Evolutionary conservation across 2,888 invertebrate genomes (phyloP).

Genomic region (Deilephila elpenor): DNA sequence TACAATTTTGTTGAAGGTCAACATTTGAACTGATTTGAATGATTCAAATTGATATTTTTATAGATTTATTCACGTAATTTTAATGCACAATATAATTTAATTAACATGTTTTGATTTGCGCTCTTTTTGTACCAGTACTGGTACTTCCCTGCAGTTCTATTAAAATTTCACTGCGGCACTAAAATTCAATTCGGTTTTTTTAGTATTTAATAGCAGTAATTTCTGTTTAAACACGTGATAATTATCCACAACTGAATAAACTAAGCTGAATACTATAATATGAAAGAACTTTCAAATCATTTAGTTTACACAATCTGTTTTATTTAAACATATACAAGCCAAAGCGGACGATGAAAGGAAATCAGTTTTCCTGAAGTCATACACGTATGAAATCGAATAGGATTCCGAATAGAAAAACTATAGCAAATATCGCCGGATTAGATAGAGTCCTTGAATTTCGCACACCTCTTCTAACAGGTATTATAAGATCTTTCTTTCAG

Average conservation of each 20-base stretch:
- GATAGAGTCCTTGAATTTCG: neutral
- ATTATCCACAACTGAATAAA: neutral
- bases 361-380: neutral
- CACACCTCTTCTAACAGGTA: neutral
- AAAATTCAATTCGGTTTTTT: no score
- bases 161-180: no score
- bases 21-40: no score
- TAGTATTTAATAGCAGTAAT: neutral
- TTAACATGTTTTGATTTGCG: no score
- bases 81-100: no score
- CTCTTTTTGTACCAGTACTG: no score
- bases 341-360: neutral
- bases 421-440: neutral
- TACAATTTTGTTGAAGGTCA: no score
- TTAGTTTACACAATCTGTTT: neutral
- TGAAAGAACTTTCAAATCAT: neutral
- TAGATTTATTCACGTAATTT: no score
- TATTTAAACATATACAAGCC: neutral
- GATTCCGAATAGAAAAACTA: neutral
- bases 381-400: neutral
- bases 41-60: no score
- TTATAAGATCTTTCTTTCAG: conserved; percentile 1
- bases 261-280: neutral
- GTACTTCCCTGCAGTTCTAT: no score
- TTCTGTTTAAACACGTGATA: neutral